A percentile compares a stretch with the other conserved stretches of the same genome.
phyloP scores from a whole-genome alignment of 1,140 invertebrate species.

The Rhopalosiphum maidis region DNA sequence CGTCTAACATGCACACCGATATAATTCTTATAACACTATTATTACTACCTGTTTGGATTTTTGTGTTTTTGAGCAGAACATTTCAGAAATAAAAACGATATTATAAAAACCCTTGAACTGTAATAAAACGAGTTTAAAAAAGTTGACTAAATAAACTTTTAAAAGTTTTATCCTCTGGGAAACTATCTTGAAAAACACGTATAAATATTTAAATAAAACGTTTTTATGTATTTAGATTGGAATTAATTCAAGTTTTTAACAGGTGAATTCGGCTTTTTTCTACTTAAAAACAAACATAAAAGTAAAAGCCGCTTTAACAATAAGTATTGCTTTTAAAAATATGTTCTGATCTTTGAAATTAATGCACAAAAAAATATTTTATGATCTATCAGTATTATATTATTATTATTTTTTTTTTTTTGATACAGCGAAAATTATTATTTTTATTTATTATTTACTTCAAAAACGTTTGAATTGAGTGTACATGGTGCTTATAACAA shows the following conservation, averaged over 20 bases:
- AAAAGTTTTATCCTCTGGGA: neutral
- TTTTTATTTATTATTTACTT: neutral
- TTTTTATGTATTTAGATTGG: conserved; percentile 28
- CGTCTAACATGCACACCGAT: neutral
- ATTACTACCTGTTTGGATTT: neutral
- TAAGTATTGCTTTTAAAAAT: neutral
- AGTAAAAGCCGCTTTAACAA: neutral
- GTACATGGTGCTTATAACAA: neutral
- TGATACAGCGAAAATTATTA: neutral
- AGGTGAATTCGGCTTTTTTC: neutral
- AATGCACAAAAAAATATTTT: neutral
- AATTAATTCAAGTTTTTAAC: conserved; percentile 36
- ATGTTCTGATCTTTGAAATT: neutral
- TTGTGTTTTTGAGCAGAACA: neutral
- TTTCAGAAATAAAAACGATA: neutral
- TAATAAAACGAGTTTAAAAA: conserved; percentile 31
- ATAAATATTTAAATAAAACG: conserved; percentile 37
- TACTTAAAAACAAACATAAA: conserved; percentile 24
- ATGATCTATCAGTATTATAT: too few species aligned
- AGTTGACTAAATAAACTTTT: conserved; percentile 37
- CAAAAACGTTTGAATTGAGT: neutral
- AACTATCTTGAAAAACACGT: neutral
- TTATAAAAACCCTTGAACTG: conserved; percentile 45
- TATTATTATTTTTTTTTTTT: too few species aligned
- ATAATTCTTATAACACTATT: neutral